Base-by-base conservation (phyloP, 2,888 invertebrate genomes). In the Eulithis testata region DNA sequence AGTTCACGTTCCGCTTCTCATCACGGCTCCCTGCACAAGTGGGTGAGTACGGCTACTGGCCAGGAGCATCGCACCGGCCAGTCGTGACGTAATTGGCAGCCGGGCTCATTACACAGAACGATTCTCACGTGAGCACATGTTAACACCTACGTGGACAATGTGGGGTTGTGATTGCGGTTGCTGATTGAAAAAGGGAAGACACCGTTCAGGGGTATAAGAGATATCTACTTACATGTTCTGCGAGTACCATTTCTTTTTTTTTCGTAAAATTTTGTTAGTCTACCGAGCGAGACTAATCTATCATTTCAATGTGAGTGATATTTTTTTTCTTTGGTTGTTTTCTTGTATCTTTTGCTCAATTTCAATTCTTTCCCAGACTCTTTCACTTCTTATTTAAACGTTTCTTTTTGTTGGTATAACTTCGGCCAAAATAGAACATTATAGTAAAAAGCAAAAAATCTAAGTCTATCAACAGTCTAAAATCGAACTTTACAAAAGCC, bases 11-110 rank as follows among this genome's bases (percentile, higher is more conserved):
- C 85, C 85, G 87, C 83, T 86, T 84, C 87, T 87, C 90, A 89
- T 84, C 88, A 90, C 91, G 92, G 86, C 84, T 88, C 82, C 76
- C 74, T 86, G 91, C 87, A 82, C 87, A 92, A 83, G 82, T 93
- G 88, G 93, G 93, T 91, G 90, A 92, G 87, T 90, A 86, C 87
- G 91, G 90, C 86, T 84, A 87, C 82, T 86, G 88, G 80, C 83
- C 87, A 85, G 82, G 71, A 83, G 84, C 91, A 90, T 90, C 86
- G 91, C 82, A 89, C 91, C 91, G 87, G 80, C 87, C 90, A 92
- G 77, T 88, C 89, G 84, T 91, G 88, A 86, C 84, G 83, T 90
- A 90, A 92, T 92, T 92, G 83, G 87, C 89, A 87, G 83, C 84
- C 85, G 82, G 86, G 84, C 85, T 88, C 89, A 88, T 89, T 90